Evolutionary conservation across 1,140 invertebrate genomes (phyloP), one percentile per base, ranked within the genome.

Genomic region (Pantala flavescens): DNA sequence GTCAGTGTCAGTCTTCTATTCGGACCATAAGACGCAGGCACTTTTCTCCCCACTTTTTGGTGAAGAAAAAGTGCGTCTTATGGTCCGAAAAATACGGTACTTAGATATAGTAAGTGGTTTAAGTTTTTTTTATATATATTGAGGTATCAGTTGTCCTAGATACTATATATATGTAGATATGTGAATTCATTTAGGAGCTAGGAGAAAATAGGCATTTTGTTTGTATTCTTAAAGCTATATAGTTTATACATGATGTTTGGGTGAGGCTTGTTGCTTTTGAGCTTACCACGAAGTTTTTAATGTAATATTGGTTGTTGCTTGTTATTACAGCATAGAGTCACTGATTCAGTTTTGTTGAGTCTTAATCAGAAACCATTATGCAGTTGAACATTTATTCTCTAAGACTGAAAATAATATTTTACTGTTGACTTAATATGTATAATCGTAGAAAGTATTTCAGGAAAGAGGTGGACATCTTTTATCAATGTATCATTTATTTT

Each of bases 381-480:
- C 49, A 63, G 49, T 63, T 21, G n/a, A 19, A 63, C n/a, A 21
- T 63, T 63, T 63, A 63, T 63, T 63, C n/a, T 63, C 12, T 7
- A 63, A 63, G 49, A 63, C 49, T 63, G 49, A 63, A 63, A 63
- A 63, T 63, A 63, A 63, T 63, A 19, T 21, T 63, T 63, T 63
- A 21, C 49, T 63, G 49, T 63, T 63, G 49, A 63, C 14, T 63
- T 63, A 16, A 63, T 63, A 63, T 21, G 49, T 63, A 63, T 63
- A 63, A 7, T 19, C n/a, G 49, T 63, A 21, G 49, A 63, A 63
- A 63, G n/a, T 16, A 16, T 63, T 19, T 63, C 14, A 21, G 49
- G n/a, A 63, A 63, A 21, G 14, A 21, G 14, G n/a, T 21, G n/a
- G 2, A 63, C 49, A 63, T 63, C 49, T 63, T n/a, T 63, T 7